Conservation (phyloP, 2,888 invertebrate genomes). For the Abscondita cerata region DNA sequence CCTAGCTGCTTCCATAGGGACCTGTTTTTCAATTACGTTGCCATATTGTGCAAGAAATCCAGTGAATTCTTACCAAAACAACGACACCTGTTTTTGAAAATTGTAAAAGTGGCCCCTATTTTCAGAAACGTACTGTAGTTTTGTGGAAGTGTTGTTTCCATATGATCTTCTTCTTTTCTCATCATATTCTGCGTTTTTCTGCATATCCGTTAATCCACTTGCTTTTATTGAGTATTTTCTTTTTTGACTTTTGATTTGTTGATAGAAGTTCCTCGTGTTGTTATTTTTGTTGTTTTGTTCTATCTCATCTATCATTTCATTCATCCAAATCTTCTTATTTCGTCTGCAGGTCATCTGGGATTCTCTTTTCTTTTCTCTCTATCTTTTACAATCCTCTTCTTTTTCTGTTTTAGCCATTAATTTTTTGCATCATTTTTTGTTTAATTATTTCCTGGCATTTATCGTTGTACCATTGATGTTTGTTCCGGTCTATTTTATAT, state of each 20-base stretch:
- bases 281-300: constrained; percentile 1
- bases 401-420: not conserved
- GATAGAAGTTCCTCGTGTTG: not conserved
- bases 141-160: not conserved
- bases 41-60: too few species aligned
- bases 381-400: not conserved
- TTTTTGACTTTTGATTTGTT: not conserved
- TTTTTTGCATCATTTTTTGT: too few species aligned
- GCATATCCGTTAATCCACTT: not conserved
- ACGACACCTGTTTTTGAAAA: too few species aligned
- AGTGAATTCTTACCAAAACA: too few species aligned
- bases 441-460: not conserved
- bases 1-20: too few species aligned
- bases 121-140: not conserved
- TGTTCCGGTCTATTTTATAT: not conserved
- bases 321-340: not conserved
- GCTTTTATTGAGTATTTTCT: not conserved
- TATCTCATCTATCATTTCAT: not conserved
- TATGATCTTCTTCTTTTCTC: not conserved
- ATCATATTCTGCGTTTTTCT: not conserved
- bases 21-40: too few species aligned
- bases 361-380: not conserved
- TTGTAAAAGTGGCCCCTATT: too few species aligned
- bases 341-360: not conserved
- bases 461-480: not conserved